Evolutionary conservation across 1,140 invertebrate species (phyloP), one percentile per base, ranked within the genome.

Genomic region (Hyles vespertilio): DNA sequence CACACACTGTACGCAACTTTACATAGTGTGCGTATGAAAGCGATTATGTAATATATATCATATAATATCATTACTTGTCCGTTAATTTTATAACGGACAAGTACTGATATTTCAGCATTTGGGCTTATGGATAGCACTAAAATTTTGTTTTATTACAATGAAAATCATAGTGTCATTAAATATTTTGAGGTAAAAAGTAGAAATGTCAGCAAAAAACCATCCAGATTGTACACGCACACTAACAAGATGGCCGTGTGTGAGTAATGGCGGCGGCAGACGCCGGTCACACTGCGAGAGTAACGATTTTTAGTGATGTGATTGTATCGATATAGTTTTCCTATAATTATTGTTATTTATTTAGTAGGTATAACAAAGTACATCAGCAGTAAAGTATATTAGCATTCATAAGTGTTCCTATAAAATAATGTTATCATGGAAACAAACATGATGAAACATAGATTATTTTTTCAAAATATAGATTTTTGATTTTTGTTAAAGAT

Each of bases 261-360:
- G 44, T 50, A 50, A 32, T 22, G 50, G 43, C 56, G 46, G 57
- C 11, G 48, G 45, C 40, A 54, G 46, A 61, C 51, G 56, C 32
- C 51, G 48, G 22, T 10, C 48, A 44, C 59, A 58, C 11, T 5
- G 34, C 3, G 51, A 65, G 58, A 63, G 43, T 67, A 67, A 63
- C 56, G 69, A 70, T 74, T 63, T 60, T 65, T 61, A 63, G 65
- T 61, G 60, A 34, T 59, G 61, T 59, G 32, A 36, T 40, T 58
- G 43, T 63, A 48, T 63, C 60, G 58, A 63, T 63, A 58, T 59
- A 49, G 50, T 45, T 59, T 51, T 22, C 7, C 8, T 11, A 6
- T 44, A 9, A 10, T 51, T 9, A 9, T 33, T 51, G 8, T 33
- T 9, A 33, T 51, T 33, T 32, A 51, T 7, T 40, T 40, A 1